Conservation (phyloP, 1,140 invertebrate genomes). For the Solen grandis region DNA sequence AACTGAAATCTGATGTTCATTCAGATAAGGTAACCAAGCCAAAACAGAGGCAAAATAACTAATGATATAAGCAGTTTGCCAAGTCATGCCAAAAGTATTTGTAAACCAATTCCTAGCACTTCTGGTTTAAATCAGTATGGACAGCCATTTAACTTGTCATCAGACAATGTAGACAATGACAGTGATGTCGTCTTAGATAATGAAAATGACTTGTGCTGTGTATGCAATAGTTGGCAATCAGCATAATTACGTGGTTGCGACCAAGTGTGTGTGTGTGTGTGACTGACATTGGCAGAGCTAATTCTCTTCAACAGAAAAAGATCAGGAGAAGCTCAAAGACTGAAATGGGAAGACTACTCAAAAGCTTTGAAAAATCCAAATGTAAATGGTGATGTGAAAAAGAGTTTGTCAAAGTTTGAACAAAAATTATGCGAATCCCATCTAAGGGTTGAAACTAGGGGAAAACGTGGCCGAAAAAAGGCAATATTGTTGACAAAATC, state of each 20-base stretch:
- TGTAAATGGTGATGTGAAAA: background rate
- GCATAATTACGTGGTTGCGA: background rate
- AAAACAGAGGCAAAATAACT: background rate
- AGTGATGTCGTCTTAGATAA: background rate
- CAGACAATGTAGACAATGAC: constrained; percentile 2
- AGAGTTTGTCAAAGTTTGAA: background rate
- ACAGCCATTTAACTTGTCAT: background rate
- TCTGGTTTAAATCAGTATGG: background rate
- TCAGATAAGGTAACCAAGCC: background rate
- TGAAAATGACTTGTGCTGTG: constrained; percentile 12
- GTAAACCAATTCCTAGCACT: background rate
- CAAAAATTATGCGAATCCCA: no score
- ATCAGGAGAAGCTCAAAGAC: background rate
- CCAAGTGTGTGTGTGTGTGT: no score
- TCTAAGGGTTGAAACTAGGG: no score
- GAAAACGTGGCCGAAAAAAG: no score
- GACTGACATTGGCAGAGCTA: background rate
- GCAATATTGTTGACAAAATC: no score
- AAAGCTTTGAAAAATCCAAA: background rate
- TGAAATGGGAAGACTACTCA: background rate
- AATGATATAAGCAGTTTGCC: no score
- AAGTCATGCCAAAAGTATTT: no score
- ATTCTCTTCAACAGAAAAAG: constrained; percentile 26
- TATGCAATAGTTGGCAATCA: constrained; percentile 8
- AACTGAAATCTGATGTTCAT: background rate